Percentiles rank a stretch among this genome's conserved stretches.
Conservation (phyloP, 2,797 vertebrate species). For the Cirrhinus mrigala region DNA sequence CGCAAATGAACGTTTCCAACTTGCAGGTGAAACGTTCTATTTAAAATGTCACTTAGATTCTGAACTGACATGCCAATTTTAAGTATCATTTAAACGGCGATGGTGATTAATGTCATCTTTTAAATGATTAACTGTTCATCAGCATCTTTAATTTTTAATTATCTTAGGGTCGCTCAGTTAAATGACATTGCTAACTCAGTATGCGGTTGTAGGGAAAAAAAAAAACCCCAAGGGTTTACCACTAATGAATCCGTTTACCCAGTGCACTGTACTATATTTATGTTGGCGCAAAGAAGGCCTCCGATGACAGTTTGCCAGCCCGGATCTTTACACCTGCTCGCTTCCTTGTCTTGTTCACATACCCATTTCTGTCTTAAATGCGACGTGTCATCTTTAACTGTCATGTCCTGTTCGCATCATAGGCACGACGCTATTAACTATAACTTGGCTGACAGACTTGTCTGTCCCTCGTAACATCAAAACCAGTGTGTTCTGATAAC, state of each 20-base stretch:
- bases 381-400: not conserved
- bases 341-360: not conserved
- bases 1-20: not conserved
- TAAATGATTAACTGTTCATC: not conserved
- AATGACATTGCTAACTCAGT: not conserved
- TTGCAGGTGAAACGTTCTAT: not conserved
- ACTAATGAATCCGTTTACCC: not conserved
- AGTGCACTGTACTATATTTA: not conserved
- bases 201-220: not conserved
- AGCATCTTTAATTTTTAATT: not conserved
- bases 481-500: not conserved
- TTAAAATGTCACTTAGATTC: not conserved
- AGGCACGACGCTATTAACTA: not conserved
- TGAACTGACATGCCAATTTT: not conserved
- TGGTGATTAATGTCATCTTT: not conserved
- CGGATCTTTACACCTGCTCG: slow-evolving; percentile 19
- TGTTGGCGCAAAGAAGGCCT: not conserved
- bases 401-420: not conserved
- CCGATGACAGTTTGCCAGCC: not conserved
- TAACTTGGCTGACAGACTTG: not conserved
- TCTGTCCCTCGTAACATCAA: not conserved
- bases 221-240: not conserved
- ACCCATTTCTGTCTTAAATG: not conserved
- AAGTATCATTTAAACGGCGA: not conserved
- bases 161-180: not conserved